These are phyloP conservation scores for Babylonia areolata DNA, from an alignment of 1,140 invertebrate species.

Conservation along the genomic window DNA sequence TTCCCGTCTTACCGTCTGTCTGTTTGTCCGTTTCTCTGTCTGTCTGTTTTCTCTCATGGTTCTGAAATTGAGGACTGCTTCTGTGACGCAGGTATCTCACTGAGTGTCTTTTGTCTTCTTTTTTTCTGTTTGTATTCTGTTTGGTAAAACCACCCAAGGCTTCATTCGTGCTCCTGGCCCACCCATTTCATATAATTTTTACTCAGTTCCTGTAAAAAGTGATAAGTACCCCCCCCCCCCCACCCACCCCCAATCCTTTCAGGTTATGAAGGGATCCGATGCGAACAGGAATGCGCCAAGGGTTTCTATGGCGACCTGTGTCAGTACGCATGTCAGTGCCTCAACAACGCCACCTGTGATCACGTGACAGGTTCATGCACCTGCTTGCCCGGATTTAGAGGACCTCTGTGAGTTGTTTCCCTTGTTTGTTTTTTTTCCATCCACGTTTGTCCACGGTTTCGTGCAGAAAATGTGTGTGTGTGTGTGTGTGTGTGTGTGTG, in stretches of 20 bases:
- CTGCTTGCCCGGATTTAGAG: constrained; percentile 29
- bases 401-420: constrained; percentile 32
- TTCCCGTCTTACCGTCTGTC: neutral
- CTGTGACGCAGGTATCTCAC: too few relatives aligned
- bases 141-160: too few relatives aligned
- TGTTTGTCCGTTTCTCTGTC: neutral
- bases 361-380: constrained; percentile 33
- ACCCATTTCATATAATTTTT: neutral
- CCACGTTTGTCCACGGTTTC: too few relatives aligned
- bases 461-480: too few relatives aligned
- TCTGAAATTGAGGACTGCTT: too few relatives aligned
- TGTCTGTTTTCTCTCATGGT: too few relatives aligned
- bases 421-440: too few relatives aligned
- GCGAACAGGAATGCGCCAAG: constrained; percentile 1
- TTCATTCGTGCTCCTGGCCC: too few relatives aligned
- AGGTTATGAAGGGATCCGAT: constrained; percentile 30
- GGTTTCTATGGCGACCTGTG: constrained; percentile 32
- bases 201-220: too few relatives aligned
- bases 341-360: constrained; percentile 35
- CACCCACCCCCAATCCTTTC: too few relatives aligned
- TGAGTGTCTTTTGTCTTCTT: constrained; percentile 38
- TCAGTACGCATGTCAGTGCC: constrained; percentile 11
- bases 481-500: too few relatives aligned
- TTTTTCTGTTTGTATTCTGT: constrained; percentile 38
- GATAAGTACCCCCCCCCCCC: too few relatives aligned